These are phyloP conservation scores for Rhadina sibilatrix DNA, from an alignment of 2,113 vertebrate species.

Conservation along the genomic window DNA sequence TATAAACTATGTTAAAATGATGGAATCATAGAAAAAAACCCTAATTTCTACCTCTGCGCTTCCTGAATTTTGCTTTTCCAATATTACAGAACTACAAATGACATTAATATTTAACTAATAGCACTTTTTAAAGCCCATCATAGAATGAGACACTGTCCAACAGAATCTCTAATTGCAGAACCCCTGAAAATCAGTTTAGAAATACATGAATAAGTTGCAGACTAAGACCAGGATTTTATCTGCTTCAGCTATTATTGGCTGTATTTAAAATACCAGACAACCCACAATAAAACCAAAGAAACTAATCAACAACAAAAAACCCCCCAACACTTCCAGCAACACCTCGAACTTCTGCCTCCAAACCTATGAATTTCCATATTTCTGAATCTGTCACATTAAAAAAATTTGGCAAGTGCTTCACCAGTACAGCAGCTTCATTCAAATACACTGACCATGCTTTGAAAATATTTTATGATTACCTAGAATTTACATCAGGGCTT, in stretches of 20 bases:
- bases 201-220: not conserved
- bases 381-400: not conserved
- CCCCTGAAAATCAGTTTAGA: not conserved
- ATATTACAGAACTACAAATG: not conserved
- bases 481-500: not conserved
- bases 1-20: not conserved
- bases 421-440: not conserved
- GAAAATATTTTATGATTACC: not conserved
- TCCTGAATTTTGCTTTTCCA: not conserved
- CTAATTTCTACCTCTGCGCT: not conserved
- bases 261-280: not conserved
- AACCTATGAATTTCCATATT: not conserved
- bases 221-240: not conserved
- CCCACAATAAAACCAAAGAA: not conserved
- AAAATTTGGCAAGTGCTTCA: not conserved
- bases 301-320: not conserved
- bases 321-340: rapidly evolving
- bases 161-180: not conserved
- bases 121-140: not conserved
- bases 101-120: not conserved
- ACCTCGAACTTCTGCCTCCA: not conserved
- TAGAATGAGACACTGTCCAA: not conserved
- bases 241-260: not conserved
- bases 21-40: not conserved
- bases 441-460: not conserved